A percentile compares a stretch with the other conserved stretches of the same genome.
Conservation (phyloP, 2,797 vertebrate genomes). For the Bradypodion pumilum region DNA sequence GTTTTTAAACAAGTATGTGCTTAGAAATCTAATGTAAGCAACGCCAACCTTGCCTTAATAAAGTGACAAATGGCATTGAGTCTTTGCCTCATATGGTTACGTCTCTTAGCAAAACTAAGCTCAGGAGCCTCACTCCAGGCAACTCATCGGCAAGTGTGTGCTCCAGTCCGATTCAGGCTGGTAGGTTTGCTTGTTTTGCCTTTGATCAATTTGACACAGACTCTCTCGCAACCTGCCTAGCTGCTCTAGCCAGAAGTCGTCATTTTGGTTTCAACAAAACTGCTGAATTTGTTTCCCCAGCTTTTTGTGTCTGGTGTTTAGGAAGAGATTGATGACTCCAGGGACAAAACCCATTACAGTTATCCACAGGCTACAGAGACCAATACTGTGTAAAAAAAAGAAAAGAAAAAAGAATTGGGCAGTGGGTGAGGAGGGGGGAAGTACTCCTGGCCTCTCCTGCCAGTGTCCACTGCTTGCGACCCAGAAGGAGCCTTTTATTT, state of each 20-base stretch:
- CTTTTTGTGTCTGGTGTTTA: conserved; percentile 27
- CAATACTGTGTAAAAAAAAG: neutral
- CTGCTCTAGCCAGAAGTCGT: conserved; percentile 22
- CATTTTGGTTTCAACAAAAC: rapidly evolving
- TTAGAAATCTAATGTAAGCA: neutral
- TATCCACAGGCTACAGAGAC: conserved; percentile 6
- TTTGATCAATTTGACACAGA: conserved; percentile 13
- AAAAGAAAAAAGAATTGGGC: neutral
- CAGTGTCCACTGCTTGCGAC: conserved; percentile 7
- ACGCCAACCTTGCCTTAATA: neutral
- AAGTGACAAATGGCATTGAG: conserved; percentile 16
- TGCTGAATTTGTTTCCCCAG: neutral
- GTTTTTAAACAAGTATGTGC: rapidly evolving
- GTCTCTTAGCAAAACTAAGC: neutral
- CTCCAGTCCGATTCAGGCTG: neutral
- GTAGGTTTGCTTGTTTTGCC: conserved; percentile 23
- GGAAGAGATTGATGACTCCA: neutral
- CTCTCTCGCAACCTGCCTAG: neutral
- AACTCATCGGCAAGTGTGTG: neutral
- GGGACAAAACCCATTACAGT: conserved; percentile 36
- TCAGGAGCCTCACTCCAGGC: conserved; percentile 11
- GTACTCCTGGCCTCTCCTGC: conserved; percentile 32
- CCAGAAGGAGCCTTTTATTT: conserved; percentile 9
- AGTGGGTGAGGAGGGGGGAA: neutral
- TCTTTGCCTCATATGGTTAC: rapidly evolving